Base-by-base conservation (phyloP, 1,140 invertebrate genomes). In the Gonatopus flavifemur region DNA sequence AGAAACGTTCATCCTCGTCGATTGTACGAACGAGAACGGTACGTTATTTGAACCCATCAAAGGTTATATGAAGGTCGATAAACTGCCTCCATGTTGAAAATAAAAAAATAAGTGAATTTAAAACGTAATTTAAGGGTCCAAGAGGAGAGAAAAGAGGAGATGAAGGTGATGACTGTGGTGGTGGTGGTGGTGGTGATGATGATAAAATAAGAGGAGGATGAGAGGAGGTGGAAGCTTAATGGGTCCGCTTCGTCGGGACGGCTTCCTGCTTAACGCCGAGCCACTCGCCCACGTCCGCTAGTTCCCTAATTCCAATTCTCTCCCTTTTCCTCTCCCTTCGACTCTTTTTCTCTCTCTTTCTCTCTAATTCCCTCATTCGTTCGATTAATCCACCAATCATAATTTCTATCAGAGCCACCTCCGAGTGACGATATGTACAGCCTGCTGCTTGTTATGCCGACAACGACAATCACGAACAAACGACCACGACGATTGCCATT, bases 381-480 rank as follows among this genome's bases (percentile, higher is more conserved):
- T 63, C 57, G 53, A 67, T 68, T 67, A 71, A 68, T 70, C 67
- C 69, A 62, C 73, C 74, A 77, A 76, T 76, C 73, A 75, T 77
- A 77, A 77, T 77, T 73, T 73, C 63, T 67, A 77, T 77, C 72
- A 74, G 70, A 76, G 76, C 66, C 76, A 79, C 74, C 76, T 79
- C 69, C 69, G 74, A 67, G 72, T 76, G 74, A 76, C 72, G 72
- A 77, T 74, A 69, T n/a, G n/a, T n/a, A n/a, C n/a, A n/a, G n/a
- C n/a, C n/a, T n/a, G n/a, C n/a, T n/a, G n/a, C n/a, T n/a, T n/a
- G n/a, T n/a, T n/a, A n/a, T n/a, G n/a, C n/a, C n/a, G n/a, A n/a
- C n/a, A 57, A 40, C 65, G 62, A 67, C 68, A 69, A 69, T 69
- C 64, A 67, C 46, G 57, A 62, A 58, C 50, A 57, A n/a, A n/a